A percentile compares a stretch with the other conserved stretches of the same genome.
phyloP scores from a whole-genome alignment of 2,888 invertebrate genomes.

The Auanema sp. region DNA sequence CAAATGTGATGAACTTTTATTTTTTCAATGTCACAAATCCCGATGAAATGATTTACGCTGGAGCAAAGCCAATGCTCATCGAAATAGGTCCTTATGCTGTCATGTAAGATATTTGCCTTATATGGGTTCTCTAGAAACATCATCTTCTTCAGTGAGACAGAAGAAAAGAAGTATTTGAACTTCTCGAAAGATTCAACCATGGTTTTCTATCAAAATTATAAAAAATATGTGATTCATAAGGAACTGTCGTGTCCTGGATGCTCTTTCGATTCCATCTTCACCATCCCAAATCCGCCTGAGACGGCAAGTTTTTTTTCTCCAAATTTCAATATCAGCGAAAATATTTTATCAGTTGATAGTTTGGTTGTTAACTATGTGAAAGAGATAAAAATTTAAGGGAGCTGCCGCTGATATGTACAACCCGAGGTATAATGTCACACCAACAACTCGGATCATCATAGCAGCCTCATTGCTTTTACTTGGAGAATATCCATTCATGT shows the following conservation, averaged over 20 bases:
- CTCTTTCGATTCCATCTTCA: slow-evolving; percentile 38
- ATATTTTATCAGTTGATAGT: slow-evolving; percentile 18
- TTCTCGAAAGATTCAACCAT: slow-evolving; percentile 39
- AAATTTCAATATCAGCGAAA: neutral
- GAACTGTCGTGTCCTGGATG: slow-evolving; percentile 46
- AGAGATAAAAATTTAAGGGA: slow-evolving; percentile 35
- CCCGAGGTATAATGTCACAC: slow-evolving; percentile 43
- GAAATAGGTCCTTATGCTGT: slow-evolving; percentile 51
- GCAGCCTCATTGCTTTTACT: slow-evolving; percentile 31
- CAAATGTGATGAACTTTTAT: slow-evolving; percentile 44
- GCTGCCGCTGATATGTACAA: slow-evolving; percentile 46
- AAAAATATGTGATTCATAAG: slow-evolving; percentile 34
- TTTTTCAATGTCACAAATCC: slow-evolving; percentile 57
- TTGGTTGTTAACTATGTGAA: neutral
- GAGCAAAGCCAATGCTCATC: slow-evolving; percentile 39
- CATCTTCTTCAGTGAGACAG: slow-evolving; percentile 44
- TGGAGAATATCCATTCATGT: slow-evolving; percentile 52
- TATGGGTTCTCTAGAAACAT: neutral
- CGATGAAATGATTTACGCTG: slow-evolving; percentile 46
- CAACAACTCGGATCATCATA: slow-evolving; percentile 31
- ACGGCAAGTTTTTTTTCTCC: slow-evolving; percentile 26
- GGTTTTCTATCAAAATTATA: slow-evolving; percentile 57
- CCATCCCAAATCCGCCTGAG: slow-evolving; percentile 50
- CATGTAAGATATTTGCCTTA: slow-evolving; percentile 31
- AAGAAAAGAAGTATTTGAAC: slow-evolving; percentile 49